Evolutionary conservation across 2,113 vertebrate genomes (phyloP).

Genomic region (Xenopus borealis): DNA sequence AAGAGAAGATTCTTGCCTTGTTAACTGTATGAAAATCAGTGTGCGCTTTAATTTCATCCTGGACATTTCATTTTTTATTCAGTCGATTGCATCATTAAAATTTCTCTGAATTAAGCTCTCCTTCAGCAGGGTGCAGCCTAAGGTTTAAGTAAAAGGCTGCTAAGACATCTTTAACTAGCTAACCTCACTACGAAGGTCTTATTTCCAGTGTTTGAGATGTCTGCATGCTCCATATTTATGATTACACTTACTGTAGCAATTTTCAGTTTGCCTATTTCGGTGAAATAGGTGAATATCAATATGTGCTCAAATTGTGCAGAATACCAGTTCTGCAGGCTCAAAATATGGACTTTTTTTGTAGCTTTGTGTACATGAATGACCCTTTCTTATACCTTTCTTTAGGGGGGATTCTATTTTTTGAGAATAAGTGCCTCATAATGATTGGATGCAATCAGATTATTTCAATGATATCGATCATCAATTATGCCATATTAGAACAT

Average conservation of each 20-base stretch:
- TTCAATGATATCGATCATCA: too few species aligned
- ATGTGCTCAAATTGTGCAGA: conserved; percentile 4
- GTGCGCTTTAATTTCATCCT: conserved; percentile 29
- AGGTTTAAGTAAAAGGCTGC: conserved; percentile 7
- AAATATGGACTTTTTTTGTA: neutral
- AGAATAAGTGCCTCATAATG: too few species aligned
- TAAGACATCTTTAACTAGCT: conserved; percentile 9
- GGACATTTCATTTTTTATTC: conserved; percentile 31
- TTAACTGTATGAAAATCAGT: conserved; percentile 29
- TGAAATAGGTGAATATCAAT: conserved; percentile 12
- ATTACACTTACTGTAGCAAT: conserved; percentile 10
- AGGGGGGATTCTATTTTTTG: too few species aligned
- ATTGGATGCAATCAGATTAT: too few species aligned
- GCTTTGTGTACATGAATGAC: too few species aligned
- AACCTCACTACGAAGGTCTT: conserved; percentile 18
- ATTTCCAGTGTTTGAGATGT: conserved; percentile 4
- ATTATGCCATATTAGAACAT: too few species aligned
- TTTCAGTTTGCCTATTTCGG: conserved; percentile 15
- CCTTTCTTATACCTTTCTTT: too few species aligned
- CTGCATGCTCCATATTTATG: conserved; percentile 16
- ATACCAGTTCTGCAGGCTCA: neutral
- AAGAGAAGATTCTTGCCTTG: conserved; percentile 29
- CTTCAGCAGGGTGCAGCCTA: conserved; percentile 24
- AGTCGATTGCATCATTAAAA: conserved; percentile 31
- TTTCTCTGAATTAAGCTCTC: conserved; percentile 18